phyloP scores from a whole-genome alignment of 2,113 vertebrate genomes.

The Nesoenas mayeri region DNA sequence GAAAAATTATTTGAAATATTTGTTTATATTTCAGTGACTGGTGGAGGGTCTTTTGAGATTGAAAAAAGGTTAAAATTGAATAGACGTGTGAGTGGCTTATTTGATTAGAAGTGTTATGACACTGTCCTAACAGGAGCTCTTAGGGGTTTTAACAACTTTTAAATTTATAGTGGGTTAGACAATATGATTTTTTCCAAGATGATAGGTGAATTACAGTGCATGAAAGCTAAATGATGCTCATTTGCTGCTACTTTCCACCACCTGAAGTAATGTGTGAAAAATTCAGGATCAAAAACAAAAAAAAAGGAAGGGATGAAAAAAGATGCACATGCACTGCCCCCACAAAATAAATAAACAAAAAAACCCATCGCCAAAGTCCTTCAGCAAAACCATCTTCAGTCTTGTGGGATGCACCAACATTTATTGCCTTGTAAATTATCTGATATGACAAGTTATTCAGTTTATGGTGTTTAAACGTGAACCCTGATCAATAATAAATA shows the following conservation, averaged over 20 bases:
- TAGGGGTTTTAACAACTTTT: neutral
- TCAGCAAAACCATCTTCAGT: neutral
- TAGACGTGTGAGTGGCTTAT: neutral
- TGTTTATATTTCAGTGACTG: neutral
- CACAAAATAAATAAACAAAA: neutral
- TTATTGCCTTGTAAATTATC: neutral
- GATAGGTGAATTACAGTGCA: neutral
- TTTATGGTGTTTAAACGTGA: neutral
- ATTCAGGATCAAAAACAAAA: neutral
- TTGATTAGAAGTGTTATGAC: neutral
- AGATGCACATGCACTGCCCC: fast-evolving
- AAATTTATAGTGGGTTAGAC: neutral
- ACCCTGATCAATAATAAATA: neutral
- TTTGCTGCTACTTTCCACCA: neutral
- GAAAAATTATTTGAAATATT: neutral
- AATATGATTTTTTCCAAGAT: neutral
- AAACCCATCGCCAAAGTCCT: fast-evolving
- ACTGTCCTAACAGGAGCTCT: neutral
- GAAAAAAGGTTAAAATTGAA: neutral
- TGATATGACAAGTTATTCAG: neutral
- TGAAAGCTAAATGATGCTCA: neutral
- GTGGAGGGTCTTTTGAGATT: neutral
- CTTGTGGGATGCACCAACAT: neutral
- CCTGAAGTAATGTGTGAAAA: neutral
- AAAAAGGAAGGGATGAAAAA: neutral